Evolutionary conservation across 2,888 invertebrate species (phyloP), one percentile per base, ranked within the genome.

Genomic region (Leptopilina syphax): DNA sequence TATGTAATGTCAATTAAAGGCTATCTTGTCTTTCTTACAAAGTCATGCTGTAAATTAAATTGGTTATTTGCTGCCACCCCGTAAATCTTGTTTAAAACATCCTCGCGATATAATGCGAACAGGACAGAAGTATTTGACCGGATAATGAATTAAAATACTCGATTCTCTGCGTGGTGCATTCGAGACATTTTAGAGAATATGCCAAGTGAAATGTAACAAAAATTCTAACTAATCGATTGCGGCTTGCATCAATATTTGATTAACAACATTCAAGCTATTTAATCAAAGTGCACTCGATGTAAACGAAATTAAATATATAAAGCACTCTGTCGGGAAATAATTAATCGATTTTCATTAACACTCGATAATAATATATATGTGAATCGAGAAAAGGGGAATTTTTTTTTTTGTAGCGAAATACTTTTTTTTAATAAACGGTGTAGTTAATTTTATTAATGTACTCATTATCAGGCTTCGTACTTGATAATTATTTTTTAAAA

Each of bases 151-250:
- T 54, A 34, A 70, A 70, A 70, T 34, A 34, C 54, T 50, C 50
- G 50, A 41, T 67, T 9, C 41, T 41, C 66, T 18, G 54, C 27
- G 50, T 54, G 70, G 54, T 24, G 54, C 54, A 54, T 70, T 70
- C 27, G 24, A 50, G 47, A 5, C 50, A 24, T n/a, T 67, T 44
- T 44, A 44, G 44, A 68, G 24, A 12, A 24, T 67, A 44, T 8
- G 44, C 50, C 27, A 12, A 70, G 70, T 70, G 70, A 70, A 70
- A 70, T 70, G 70, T 70, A 70, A 54, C 54, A 70, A 70, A 70
- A 70, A 54, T 70, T 8, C 9, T 13, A 68, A 54, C 27, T 54
- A 70, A 70, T 70, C 54, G 70, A 50, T 70, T 27, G 34, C 34
- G 13, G 27, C 70, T 70, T 70, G 70, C 70, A 54, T 8, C 70